Conservation (phyloP, 35 echinoderm and acorn worm species). For the Apostichopus japonicus region DNA sequence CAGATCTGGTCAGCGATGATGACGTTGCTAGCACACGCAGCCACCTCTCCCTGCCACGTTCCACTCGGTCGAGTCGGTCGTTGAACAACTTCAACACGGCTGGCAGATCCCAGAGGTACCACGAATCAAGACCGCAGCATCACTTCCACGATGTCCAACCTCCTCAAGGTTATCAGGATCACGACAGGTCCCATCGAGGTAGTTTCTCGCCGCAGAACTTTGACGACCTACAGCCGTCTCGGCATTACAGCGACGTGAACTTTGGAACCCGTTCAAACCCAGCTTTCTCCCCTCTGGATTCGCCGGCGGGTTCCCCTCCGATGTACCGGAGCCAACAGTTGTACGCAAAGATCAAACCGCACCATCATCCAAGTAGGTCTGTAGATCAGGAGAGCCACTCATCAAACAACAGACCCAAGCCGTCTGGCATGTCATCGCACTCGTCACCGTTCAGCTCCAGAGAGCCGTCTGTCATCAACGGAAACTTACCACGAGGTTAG, state of each 20-base stretch:
- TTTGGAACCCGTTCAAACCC: not conserved
- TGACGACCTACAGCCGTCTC: slow-evolving; percentile 8
- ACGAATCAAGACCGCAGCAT: not conserved
- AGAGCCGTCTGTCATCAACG: slow-evolving; percentile 46
- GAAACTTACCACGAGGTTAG: slow-evolving; percentile 31
- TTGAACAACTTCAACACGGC: slow-evolving; percentile 24
- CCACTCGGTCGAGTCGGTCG: slow-evolving; percentile 1
- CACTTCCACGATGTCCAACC: slow-evolving; percentile 34
- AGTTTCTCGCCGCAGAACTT: not conserved
- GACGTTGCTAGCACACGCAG: slow-evolving; percentile 48
- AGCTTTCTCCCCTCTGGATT: not conserved
- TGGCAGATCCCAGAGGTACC: not conserved
- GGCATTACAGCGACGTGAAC: slow-evolving; percentile 26
- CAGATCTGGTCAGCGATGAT: slow-evolving; percentile 47
- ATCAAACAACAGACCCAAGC: no score
- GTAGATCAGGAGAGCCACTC: no score
- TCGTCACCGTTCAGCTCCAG: not conserved
- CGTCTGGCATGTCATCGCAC: no score
- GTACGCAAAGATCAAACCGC: not conserved
- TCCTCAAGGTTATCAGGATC: slow-evolving; percentile 22
- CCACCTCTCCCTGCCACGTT: slow-evolving; percentile 10
- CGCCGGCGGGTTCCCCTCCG: slow-evolving; percentile 6
- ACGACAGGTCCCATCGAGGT: not conserved
- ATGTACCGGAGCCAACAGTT: not conserved
- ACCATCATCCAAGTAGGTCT: not conserved